These are phyloP conservation scores for Ficedula albicollis DNA, from an alignment of 2,797 vertebrate species.

Conservation along the genomic window DNA sequence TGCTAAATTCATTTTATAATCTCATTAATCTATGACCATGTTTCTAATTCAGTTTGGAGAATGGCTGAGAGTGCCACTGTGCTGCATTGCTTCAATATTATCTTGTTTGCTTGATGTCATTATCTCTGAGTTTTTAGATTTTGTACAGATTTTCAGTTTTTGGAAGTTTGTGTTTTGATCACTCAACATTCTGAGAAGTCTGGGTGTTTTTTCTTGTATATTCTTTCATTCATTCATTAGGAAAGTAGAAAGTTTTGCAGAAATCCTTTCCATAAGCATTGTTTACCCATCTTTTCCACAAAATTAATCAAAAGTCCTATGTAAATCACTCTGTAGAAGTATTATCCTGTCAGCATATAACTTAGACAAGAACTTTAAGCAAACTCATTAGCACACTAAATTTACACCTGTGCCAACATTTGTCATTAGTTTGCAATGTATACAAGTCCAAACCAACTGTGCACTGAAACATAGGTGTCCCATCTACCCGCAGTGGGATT, in stretches of 20 bases:
- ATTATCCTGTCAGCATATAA: background rate
- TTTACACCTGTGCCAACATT: background rate
- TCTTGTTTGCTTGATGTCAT: background rate
- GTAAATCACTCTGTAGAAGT: background rate
- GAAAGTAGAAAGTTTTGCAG: background rate
- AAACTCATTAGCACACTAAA: background rate
- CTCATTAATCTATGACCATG: conserved; percentile 45
- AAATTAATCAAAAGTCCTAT: background rate
- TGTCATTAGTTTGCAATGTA: background rate
- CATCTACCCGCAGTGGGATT: background rate
- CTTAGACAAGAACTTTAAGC: background rate
- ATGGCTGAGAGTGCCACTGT: background rate
- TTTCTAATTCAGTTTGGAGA: conserved; percentile 7
- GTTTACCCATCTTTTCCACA: background rate
- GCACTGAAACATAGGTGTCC: background rate
- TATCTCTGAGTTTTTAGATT: background rate
- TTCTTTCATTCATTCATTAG: background rate
- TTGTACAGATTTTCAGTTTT: background rate
- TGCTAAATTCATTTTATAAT: conserved; percentile 47
- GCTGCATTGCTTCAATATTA: background rate
- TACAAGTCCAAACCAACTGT: background rate
- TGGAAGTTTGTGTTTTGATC: background rate
- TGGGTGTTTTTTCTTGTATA: background rate
- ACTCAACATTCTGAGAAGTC: background rate
- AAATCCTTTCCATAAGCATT: background rate